Percentiles rank a stretch among this genome's conserved stretches.
Conservation (phyloP, 2,888 invertebrate genomes). For the Lasioglossum marginatum region DNA sequence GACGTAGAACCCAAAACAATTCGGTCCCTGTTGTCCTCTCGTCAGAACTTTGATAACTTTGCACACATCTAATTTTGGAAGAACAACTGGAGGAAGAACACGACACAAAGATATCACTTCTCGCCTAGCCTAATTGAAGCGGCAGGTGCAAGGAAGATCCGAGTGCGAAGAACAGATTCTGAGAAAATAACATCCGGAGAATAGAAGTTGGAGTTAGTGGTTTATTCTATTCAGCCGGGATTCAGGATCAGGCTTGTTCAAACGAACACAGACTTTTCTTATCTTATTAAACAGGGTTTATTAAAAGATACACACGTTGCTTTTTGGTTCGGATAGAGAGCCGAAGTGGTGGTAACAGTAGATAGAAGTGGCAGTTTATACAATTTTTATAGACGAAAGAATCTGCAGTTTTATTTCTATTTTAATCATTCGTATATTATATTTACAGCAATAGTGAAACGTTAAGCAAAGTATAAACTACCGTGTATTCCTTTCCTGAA, state of each 20-base stretch:
- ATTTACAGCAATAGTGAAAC: too few relatives aligned
- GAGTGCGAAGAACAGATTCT: neutral
- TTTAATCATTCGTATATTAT: too few relatives aligned
- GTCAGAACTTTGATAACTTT: neutral
- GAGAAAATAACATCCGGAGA: slow-evolving; percentile 1
- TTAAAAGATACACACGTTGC: too few relatives aligned
- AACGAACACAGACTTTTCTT: too few relatives aligned
- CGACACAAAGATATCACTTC: neutral
- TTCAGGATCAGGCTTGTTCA: too few relatives aligned
- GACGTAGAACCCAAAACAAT: neutral
- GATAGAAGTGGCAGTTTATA: too few relatives aligned
- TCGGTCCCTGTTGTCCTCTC: neutral
- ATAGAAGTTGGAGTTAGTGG: neutral
- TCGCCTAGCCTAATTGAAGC: neutral
- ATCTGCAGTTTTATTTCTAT: neutral
- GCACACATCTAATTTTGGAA: neutral
- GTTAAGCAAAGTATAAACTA: too few relatives aligned
- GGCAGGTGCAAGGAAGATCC: neutral
- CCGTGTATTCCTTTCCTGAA: too few relatives aligned
- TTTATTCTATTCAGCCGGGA: too few relatives aligned
- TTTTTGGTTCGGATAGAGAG: too few relatives aligned
- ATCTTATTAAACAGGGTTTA: too few relatives aligned
- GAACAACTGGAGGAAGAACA: neutral
- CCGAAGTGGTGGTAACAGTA: too few relatives aligned
- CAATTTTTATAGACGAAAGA: neutral